These are phyloP conservation scores for Danio choprae DNA, from an alignment of 2,797 vertebrate genomes.

Conservation along the genomic window DNA sequence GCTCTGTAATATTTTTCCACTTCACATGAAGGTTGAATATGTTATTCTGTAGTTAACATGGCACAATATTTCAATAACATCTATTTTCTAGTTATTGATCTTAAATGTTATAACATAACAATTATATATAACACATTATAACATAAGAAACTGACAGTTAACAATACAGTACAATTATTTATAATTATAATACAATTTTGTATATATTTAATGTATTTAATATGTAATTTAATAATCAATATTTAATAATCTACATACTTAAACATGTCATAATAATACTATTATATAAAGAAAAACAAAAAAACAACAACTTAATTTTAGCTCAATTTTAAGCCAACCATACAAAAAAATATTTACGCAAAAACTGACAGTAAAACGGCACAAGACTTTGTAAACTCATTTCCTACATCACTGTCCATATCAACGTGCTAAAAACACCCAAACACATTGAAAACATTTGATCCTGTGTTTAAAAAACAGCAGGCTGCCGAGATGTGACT, in stretches of 20 bases:
- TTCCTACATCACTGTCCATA: not conserved
- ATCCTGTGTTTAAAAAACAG: not conserved
- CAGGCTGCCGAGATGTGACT: constrained; percentile 68
- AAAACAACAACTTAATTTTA: too few relatives aligned
- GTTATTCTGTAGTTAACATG: not conserved
- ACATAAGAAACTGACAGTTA: not conserved
- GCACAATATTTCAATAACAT: not conserved
- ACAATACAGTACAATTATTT: not conserved
- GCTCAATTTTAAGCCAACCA: too few relatives aligned
- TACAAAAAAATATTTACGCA: too few relatives aligned
- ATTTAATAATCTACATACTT: too few relatives aligned
- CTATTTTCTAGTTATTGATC: not conserved
- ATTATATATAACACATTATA: too few relatives aligned
- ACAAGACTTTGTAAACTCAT: not conserved
- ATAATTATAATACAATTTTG: not conserved
- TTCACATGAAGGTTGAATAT: not conserved
- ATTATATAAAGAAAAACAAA: too few relatives aligned
- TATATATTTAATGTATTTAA: too few relatives aligned
- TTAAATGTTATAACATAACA: too few relatives aligned
- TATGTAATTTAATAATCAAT: not conserved
- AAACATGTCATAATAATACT: too few relatives aligned
- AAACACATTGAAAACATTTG: not conserved
- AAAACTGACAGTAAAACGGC: too few relatives aligned
- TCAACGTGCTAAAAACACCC: not conserved
- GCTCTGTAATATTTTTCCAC: not conserved